These are phyloP conservation scores for Oncorhynchus gorbuscha DNA, from an alignment of 2,113 vertebrate genomes.

Conservation along the genomic window DNA sequence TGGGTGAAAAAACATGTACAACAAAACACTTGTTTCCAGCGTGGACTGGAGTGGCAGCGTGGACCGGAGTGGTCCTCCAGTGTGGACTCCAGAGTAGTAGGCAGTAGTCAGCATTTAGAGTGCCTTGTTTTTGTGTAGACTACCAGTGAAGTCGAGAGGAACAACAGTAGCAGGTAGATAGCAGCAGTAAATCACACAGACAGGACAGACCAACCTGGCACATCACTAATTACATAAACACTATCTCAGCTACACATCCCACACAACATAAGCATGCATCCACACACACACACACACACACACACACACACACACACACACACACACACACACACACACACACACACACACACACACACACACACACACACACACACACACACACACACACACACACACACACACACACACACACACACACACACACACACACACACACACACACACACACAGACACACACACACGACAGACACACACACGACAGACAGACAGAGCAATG, in stretches of 20 bases:
- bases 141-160: not conserved
- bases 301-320: not conserved
- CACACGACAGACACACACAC: conserved; percentile 6
- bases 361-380: conserved; percentile 8
- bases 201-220: conserved; percentile 32
- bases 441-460: conserved; percentile 6
- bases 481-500: not conserved
- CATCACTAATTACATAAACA: conserved; percentile 41
- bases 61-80: too few relatives aligned
- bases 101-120: too few relatives aligned
- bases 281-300: not conserved
- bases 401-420: not conserved
- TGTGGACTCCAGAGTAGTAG: too few relatives aligned
- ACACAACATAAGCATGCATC: not conserved
- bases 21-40: too few relatives aligned
- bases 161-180: conserved; percentile 9
- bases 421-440: conserved; percentile 5
- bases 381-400: conserved; percentile 8
- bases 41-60: too few relatives aligned
- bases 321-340: conserved; percentile 1
- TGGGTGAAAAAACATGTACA: too few relatives aligned
- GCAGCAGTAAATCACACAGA: conserved; percentile 47
- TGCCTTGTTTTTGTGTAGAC: too few relatives aligned
- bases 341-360: not conserved
- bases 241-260: conserved; percentile 18